Evolutionary conservation across 2,797 vertebrate species (phyloP).

Genomic region (Jordanella pulchra): DNA sequence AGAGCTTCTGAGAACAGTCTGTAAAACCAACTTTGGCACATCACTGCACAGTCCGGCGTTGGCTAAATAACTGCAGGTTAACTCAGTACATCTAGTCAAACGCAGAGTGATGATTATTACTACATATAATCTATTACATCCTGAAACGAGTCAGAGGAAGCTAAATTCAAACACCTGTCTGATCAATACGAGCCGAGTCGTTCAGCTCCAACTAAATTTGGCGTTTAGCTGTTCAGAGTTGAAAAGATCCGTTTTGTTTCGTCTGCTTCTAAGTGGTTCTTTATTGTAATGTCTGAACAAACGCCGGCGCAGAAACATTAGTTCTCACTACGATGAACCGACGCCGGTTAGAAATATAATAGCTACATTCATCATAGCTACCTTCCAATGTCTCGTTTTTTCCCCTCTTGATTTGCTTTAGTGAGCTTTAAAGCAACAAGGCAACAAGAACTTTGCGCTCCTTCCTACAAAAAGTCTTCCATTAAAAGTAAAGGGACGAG

Average conservation of each 20-base stretch:
- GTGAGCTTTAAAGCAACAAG: slow-evolving; percentile 69
- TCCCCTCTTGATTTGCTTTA: slow-evolving; percentile 37
- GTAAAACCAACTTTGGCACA: slow-evolving; percentile 71
- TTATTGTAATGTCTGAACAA: slow-evolving; percentile 43
- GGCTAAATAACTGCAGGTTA: slow-evolving; percentile 31
- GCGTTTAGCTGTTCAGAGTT: slow-evolving; percentile 65
- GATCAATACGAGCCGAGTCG: slow-evolving; percentile 39
- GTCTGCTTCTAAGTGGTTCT: slow-evolving; percentile 54
- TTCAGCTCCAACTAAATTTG: slow-evolving; percentile 59
- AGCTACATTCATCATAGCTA: slow-evolving; percentile 75
- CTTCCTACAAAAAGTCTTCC: slow-evolving; percentile 47
- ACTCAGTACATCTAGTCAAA: slow-evolving; percentile 26
- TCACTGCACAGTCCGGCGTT: slow-evolving; percentile 51
- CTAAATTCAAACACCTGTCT: slow-evolving; percentile 7
- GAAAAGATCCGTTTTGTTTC: slow-evolving; percentile 35
- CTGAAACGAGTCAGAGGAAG: slow-evolving; percentile 18
- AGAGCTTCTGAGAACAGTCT: slow-evolving; percentile 32
- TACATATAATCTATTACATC: slow-evolving; percentile 16
- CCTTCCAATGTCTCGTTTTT: slow-evolving; percentile 49
- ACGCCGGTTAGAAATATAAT: slow-evolving; percentile 49
- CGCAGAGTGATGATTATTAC: slow-evolving; percentile 8
- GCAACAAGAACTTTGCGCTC: slow-evolving; percentile 53
- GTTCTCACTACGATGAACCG: slow-evolving; percentile 37
- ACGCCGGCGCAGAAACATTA: slow-evolving; percentile 35
- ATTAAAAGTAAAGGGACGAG: slow-evolving; percentile 68